Conservation (phyloP, 2,888 invertebrate genomes). For the Eupithecia subumbrata region DNA sequence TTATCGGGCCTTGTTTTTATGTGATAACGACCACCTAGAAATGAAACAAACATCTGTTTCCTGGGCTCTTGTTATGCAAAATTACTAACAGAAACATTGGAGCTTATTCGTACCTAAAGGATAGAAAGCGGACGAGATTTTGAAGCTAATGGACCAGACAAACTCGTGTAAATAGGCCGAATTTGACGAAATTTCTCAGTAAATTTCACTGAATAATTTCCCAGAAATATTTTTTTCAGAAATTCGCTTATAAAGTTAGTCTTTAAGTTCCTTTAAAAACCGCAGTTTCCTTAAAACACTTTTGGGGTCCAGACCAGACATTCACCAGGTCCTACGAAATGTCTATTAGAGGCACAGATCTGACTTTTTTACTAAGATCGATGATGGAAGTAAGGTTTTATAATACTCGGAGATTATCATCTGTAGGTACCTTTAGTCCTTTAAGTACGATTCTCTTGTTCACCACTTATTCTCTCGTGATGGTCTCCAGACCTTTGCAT, state of each 20-base stretch:
- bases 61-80: conserved; percentile 1
- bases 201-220: neutral
- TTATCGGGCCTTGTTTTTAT: neutral
- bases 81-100: neutral
- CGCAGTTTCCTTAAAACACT: neutral
- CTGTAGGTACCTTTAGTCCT: neutral
- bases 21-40: conserved; percentile 11
- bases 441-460: neutral
- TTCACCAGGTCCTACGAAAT: neutral
- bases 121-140: neutral
- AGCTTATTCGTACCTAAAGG: neutral
- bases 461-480: neutral
- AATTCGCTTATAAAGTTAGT: neutral
- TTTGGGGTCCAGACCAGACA: neutral
- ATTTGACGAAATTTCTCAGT: neutral
- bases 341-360: neutral
- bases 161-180: neutral
- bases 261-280: neutral
- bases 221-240: neutral
- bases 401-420: neutral
- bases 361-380: too few species aligned
- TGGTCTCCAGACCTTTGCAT: conserved; percentile 7
- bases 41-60: conserved; percentile 10
- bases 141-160: neutral
- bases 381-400: neutral